Percentiles rank a stretch among this genome's conserved stretches.
phyloP scores from a whole-genome alignment of 2,888 invertebrate species.

The Synergus japonicus region DNA sequence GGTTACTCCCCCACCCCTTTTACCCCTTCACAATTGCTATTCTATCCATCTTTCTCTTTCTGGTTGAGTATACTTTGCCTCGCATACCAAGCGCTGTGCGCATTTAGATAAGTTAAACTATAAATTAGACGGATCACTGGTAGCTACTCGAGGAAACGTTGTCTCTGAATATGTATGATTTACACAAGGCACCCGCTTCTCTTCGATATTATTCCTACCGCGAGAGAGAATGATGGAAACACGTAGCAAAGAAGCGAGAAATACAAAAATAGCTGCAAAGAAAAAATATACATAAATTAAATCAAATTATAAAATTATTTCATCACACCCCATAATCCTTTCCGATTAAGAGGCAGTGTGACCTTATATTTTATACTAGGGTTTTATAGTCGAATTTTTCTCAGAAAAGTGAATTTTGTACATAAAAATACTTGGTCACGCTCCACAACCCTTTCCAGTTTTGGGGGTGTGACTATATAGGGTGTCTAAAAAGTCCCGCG shows the following conservation, averaged over 20 bases:
- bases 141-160: constrained; percentile 75
- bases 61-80: constrained; percentile 48
- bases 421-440: too few relatives aligned
- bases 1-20: constrained; percentile 43
- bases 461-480: too few relatives aligned
- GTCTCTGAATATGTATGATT: constrained; percentile 76
- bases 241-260: neutral
- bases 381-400: too few relatives aligned
- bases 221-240: constrained; percentile 45
- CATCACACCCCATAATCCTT: too few relatives aligned
- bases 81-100: constrained; percentile 69
- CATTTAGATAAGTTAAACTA: constrained; percentile 77
- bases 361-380: too few relatives aligned
- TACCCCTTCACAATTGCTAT: constrained; percentile 58
- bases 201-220: constrained; percentile 69
- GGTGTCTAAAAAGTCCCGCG: too few relatives aligned
- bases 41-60: constrained; percentile 55
- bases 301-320: too few relatives aligned
- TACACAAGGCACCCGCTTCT: constrained; percentile 68
- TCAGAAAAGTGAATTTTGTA: too few relatives aligned
- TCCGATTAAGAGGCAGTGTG: too few relatives aligned
- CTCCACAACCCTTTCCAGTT: too few relatives aligned
- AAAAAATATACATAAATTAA: constrained; percentile 13
- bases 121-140: constrained; percentile 77
- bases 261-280: neutral